Base-by-base conservation (phyloP, 2,888 invertebrate genomes). In the Diaphora mendica region DNA sequence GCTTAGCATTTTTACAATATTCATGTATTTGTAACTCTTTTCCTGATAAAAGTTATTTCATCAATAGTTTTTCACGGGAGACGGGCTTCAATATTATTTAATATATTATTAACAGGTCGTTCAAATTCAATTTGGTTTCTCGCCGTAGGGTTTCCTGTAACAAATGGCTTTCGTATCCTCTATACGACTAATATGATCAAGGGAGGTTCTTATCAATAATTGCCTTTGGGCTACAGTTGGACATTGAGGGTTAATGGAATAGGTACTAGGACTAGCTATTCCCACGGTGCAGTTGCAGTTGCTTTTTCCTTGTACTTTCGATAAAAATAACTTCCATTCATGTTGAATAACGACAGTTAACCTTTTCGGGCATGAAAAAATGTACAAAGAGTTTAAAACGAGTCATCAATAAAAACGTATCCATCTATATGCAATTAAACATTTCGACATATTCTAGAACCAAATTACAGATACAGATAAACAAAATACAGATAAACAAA, bases 91-190 rank as follows among this genome's bases (percentile, higher is more conserved):
- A 59, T 55, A 35, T 55, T 55, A 17, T 44, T 35, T 59, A 9
- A 59, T 67, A 67, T 72, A 33, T 72, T 67, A 39, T 71, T 59
- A 71, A 23, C 55, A 48, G 26, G 51, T 20, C 55, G 59, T 39
- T 65, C n/a, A 35, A 59, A 59, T 64, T 48, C 67, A 62, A 33
- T 72, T 62, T 62, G n/a, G 44, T 48, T 62, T 72, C 35, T 70
- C 62, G 48, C 68, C 72, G 62, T 44, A 48, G 62, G 67, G 72
- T 48, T 72, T 72, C 62, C 68, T 67, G 72, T 35, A 62, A 33
- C 68, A 72, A 72, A 72, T 68, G 44, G 68, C 62, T 72, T 68
- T 62, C 72, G 20, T 72, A 51, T 64, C 48, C n/a, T 55, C 26
- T 39, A 35, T 64, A 64, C 26, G 64, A 5, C 48, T 67, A 67